Base-by-base conservation (phyloP, 1,140 invertebrate species). In the Batillaria attramentaria region DNA sequence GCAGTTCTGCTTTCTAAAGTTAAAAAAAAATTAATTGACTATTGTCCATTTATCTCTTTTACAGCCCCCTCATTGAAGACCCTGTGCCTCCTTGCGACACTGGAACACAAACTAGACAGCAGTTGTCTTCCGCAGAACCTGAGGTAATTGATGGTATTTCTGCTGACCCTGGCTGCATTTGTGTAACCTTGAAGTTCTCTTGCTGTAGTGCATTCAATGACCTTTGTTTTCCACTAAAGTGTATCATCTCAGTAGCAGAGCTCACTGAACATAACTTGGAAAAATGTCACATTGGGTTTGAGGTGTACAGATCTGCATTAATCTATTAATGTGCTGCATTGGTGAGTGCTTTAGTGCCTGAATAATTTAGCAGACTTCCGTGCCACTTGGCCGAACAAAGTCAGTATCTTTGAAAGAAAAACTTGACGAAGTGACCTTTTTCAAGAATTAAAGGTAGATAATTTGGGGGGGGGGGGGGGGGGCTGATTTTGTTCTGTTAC, bases 41-140 rank as follows among this genome's bases (percentile, higher is more conserved):
- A 3, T 33, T 31, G 37, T 3, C 0, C 18, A 18, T 33, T 24
- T 20, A 46, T 78, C 72, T 86, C 79, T 74, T 69, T 87, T 90
- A 80, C 87, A 93, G 92, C 93, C 80, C 95, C 95, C 31, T 93
- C 93, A 10, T 90, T 96, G 24, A 95, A 94, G 87, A 95, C 94
- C 0, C 88, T 95, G 16, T 93, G 93, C 84, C 93, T 95, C 42
- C 87, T 94, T 62, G 89, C 91, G 77, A 94, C 95, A 18, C 87
- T 94, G 57, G 91, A 94, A 81, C 84, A 94, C 84, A 93, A 93
- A 77, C 85, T 95, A 75, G 93, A 95, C 82, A 92, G 92, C 16
- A 90, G 92, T 2, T 91, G 86, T 72, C 89, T 96, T 77, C 95
- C 95, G 5, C 87, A 91, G 76, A 93, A 93, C 86, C 89, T 95